Evolutionary conservation across 2,113 vertebrate species (phyloP).

Genomic region (Probosciger aterrimus): DNA sequence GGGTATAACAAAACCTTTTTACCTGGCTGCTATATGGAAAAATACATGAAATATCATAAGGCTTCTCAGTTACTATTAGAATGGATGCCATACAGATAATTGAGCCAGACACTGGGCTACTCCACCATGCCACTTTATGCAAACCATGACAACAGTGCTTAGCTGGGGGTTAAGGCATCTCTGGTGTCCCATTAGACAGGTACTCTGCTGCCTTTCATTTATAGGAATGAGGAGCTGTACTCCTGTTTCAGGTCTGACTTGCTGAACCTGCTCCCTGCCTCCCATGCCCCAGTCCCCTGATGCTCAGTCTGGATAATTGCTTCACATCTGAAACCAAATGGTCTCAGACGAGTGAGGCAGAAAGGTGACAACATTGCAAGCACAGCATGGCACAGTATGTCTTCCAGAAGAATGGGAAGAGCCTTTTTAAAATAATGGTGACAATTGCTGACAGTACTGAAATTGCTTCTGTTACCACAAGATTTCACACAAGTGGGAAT

Average conservation of each 20-base stretch:
- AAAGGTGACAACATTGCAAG: neutral
- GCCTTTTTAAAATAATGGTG: neutral
- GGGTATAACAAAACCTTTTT: neutral
- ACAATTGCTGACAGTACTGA: neutral
- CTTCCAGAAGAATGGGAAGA: neutral
- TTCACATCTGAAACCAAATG: neutral
- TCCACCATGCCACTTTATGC: neutral
- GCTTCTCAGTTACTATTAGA: constrained; percentile 35
- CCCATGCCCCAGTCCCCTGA: neutral
- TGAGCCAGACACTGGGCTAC: neutral
- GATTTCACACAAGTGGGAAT: neutral
- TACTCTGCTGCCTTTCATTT: constrained; percentile 37
- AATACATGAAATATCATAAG: constrained; percentile 44
- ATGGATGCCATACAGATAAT: constrained; percentile 3
- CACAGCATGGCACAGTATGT: rapidly evolving
- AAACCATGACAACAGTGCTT: neutral
- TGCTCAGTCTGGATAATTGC: neutral
- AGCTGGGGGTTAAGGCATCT: neutral
- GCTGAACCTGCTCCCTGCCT: neutral
- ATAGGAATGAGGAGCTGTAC: neutral
- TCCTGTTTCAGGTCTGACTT: constrained; percentile 29
- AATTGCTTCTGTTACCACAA: neutral
- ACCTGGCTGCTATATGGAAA: neutral
- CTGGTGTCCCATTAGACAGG: constrained; percentile 31
- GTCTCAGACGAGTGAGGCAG: neutral